Evolutionary conservation across 2,888 invertebrate genomes (phyloP).

Genomic region (Colostygia pectinataria): DNA sequence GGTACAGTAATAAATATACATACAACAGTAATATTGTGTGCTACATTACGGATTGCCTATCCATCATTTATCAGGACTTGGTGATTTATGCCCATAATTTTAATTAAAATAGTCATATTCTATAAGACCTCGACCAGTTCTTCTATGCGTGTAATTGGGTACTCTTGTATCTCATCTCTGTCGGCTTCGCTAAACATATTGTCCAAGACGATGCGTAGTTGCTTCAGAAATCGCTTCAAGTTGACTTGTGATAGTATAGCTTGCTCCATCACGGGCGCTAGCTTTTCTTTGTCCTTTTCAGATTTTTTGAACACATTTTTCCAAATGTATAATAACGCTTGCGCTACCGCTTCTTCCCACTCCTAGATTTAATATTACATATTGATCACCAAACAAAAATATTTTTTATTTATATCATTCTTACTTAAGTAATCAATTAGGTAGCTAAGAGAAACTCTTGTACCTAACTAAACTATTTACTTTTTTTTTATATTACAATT

Average conservation of each 20-base stretch:
- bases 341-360: constrained; percentile 91
- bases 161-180: constrained; percentile 37
- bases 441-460: too few species aligned
- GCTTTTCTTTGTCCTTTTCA: constrained; percentile 84
- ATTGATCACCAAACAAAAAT: background rate
- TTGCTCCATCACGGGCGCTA: constrained; percentile 77
- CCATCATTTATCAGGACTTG: background rate
- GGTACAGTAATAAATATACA: too few species aligned
- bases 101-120: constrained; percentile 10
- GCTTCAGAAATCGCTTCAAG: constrained; percentile 71
- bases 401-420: constrained; percentile 2
- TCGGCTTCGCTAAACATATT: constrained; percentile 55
- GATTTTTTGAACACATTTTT: constrained; percentile 85
- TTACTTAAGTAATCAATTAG: too few species aligned
- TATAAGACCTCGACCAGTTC: constrained; percentile 72
- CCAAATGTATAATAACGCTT: constrained; percentile 85
- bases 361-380: constrained; percentile 73
- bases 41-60: background rate
- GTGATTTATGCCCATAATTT: background rate
- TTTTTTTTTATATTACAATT: too few species aligned
- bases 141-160: constrained; percentile 60
- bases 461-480: too few species aligned
- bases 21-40: too few species aligned
- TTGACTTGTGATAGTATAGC: constrained; percentile 69
- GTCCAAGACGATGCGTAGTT: constrained; percentile 64